A percentile compares a stretch with the other conserved stretches of the same genome.
Evolutionary conservation across 2,113 vertebrate genomes (phyloP).

Genomic region (Alexandromys fortis): DNA sequence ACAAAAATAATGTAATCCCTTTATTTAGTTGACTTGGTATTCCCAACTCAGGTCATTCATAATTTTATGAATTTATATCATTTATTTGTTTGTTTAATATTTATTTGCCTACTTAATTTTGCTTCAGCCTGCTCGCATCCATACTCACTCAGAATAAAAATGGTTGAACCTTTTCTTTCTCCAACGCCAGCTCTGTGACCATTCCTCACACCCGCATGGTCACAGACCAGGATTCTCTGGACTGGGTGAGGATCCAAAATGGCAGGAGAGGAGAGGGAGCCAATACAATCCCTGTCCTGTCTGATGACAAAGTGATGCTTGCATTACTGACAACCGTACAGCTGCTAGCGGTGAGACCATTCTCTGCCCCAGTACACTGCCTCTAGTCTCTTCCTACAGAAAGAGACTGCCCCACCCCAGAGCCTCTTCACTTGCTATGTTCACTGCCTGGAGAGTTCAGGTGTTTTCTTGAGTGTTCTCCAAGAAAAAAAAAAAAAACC

Average conservation of each 20-base stretch:
- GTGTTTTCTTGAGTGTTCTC: conserved; percentile 18
- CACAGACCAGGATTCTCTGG: neutral
- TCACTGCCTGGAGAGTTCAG: neutral
- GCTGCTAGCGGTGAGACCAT: neutral
- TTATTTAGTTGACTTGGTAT: neutral
- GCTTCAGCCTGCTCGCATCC: neutral
- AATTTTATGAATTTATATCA: neutral
- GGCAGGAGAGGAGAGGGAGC: neutral
- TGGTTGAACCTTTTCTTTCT: neutral
- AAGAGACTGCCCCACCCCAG: neutral
- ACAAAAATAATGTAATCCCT: neutral
- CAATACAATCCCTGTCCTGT: neutral
- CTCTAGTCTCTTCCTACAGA: neutral
- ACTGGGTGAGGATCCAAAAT: neutral
- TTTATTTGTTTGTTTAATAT: neutral
- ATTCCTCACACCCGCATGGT: neutral
- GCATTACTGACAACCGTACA: neutral
- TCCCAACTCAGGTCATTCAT: neutral
- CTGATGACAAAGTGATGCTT: neutral
- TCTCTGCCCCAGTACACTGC: neutral
- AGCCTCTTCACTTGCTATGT: neutral
- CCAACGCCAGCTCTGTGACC: neutral
- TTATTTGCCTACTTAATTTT: neutral
- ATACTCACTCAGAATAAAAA: neutral
- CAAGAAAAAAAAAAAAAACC: neutral